Conservation (phyloP, 2,888 invertebrate species). For the Agrochola litura region DNA sequence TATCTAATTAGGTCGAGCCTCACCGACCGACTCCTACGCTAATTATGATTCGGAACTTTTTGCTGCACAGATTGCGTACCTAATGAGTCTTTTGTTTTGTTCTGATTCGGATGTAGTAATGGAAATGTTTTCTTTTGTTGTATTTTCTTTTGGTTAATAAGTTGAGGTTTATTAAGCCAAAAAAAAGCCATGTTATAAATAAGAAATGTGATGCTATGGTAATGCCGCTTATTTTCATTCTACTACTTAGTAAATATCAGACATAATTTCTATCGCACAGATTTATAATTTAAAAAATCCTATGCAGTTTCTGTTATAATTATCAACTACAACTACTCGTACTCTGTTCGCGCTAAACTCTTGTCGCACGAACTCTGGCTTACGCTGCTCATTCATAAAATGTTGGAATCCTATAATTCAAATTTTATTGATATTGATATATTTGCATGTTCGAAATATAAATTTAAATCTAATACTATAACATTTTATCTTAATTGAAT, state of each 20-base stretch:
- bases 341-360: too few species aligned
- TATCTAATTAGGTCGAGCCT: constrained; percentile 73
- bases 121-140: neutral
- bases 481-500: too few species aligned
- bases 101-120: constrained; percentile 10
- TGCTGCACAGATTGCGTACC: constrained; percentile 21
- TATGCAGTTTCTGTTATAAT: neutral
- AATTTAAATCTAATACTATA: too few species aligned
- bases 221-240: neutral
- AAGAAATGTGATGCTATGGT: neutral
- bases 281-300: neutral
- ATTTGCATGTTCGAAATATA: too few species aligned
- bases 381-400: too few species aligned
- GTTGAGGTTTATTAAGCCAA: neutral
- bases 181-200: neutral
- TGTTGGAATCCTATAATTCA: too few species aligned
- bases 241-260: neutral
- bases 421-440: too few species aligned
- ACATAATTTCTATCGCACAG: neutral
- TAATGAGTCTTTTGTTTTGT: constrained; percentile 24
- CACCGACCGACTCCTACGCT: constrained; percentile 39
- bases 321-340: neutral
- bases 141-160: constrained; percentile 5
- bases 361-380: too few species aligned
- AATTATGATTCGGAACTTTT: constrained; percentile 48